Conservation (phyloP, 53 echinoderm and acorn worm species). For the Henricia sp. region DNA sequence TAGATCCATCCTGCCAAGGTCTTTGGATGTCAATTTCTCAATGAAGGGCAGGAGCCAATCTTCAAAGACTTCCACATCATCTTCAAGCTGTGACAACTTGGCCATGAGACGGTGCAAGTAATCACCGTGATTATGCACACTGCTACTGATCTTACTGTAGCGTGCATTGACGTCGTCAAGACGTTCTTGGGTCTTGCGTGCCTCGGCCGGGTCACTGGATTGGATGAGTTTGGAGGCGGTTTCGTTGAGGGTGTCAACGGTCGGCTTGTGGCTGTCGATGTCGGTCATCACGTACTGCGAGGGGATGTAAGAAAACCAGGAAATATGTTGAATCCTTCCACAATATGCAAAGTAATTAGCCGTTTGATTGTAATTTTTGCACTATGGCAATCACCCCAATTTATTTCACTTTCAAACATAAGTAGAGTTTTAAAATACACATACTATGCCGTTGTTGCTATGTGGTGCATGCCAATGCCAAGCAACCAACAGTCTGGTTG, state of each 20-base stretch:
- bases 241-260: constrained; percentile 89
- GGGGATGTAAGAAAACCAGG: neutral
- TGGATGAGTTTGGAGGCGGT: constrained; percentile 80
- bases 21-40: constrained; percentile 85
- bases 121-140: constrained; percentile 81
- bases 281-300: constrained; percentile 90
- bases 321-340: no score
- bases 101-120: constrained; percentile 84
- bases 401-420: no score
- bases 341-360: no score
- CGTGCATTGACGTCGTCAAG: constrained; percentile 89
- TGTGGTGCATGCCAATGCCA: no score
- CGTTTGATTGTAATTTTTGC: no score
- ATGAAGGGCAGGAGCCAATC: constrained; percentile 98
- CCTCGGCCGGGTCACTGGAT: constrained; percentile 87
- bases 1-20: constrained; percentile 84
- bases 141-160: constrained; percentile 75
- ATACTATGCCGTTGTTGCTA: no score
- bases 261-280: constrained; percentile 94
- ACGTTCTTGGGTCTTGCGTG: constrained; percentile 71
- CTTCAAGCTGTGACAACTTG: constrained; percentile 87
- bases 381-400: no score
- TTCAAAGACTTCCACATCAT: constrained; percentile 87
- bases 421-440: no score
- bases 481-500: no score